phyloP scores from a whole-genome alignment of 2,797 vertebrate genomes.

The Cirrhinus mrigala region DNA sequence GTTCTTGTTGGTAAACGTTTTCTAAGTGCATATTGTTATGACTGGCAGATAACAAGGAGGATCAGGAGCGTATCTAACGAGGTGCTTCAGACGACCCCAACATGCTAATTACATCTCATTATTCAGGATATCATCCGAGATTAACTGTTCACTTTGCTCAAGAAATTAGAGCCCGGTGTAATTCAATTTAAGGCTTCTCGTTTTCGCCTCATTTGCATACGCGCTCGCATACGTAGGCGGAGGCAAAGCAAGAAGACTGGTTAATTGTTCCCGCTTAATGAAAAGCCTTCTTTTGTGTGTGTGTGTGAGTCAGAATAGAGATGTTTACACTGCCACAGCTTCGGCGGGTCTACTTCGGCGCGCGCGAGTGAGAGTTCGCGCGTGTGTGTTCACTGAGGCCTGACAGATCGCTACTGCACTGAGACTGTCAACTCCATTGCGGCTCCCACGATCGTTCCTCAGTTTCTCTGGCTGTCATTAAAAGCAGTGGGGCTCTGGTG shows the following conservation, averaged over 20 bases:
- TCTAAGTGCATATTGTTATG: conserved; percentile 44
- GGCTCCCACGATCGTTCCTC: conserved; percentile 40
- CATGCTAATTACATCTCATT: conserved; percentile 62
- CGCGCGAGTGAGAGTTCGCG: neutral
- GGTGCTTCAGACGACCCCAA: conserved; percentile 56
- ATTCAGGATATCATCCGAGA: conserved; percentile 57
- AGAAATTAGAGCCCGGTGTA: conserved; percentile 60
- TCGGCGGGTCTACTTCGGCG: neutral
- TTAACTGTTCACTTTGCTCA: conserved; percentile 60
- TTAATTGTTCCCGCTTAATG: conserved; percentile 61
- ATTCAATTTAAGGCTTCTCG: conserved; percentile 58
- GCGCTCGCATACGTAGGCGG: conserved; percentile 47
- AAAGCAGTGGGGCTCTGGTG: conserved; percentile 55
- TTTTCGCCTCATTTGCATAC: conserved; percentile 42
- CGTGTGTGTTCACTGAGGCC: conserved; percentile 37
- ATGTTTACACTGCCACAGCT: conserved; percentile 29
- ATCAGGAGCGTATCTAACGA: conserved; percentile 53
- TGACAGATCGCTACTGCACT: conserved; percentile 47
- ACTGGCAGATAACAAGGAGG: conserved; percentile 46
- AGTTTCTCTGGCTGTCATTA: conserved; percentile 51
- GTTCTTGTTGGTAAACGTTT: conserved; percentile 35
- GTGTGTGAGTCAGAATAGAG: conserved; percentile 31
- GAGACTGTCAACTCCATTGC: conserved; percentile 48
- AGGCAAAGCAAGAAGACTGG: conserved; percentile 52
- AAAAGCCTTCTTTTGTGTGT: conserved; percentile 39